A percentile compares a stretch with the other conserved stretches of the same genome.
These are phyloP conservation scores for Amblyjoppa fuscipennis DNA, from an alignment of 2,888 invertebrate species.

Conservation along the genomic window DNA sequence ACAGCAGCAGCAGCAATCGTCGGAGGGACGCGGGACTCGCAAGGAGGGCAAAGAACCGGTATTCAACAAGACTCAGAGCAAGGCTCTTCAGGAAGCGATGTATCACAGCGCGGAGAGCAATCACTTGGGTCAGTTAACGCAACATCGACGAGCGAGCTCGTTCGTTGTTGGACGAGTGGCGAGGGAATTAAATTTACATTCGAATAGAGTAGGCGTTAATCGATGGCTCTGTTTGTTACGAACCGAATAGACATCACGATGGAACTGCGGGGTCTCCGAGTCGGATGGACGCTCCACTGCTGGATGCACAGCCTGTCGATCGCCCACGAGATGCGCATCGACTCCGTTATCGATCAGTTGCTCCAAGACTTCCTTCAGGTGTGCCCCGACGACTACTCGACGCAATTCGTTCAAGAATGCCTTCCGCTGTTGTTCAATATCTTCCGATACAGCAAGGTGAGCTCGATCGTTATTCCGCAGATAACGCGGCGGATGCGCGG, in stretches of 20 bases:
- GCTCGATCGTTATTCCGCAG: constrained; percentile 12
- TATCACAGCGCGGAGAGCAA: constrained; percentile 97
- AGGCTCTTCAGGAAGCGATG: constrained; percentile 96
- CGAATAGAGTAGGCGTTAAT: constrained; percentile 19
- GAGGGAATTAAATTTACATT: constrained; percentile 15
- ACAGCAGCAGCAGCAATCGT: constrained; percentile 78
- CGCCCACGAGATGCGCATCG: constrained; percentile 93
- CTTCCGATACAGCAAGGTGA: constrained; percentile 94
- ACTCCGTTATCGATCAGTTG: constrained; percentile 94
- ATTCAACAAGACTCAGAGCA: constrained; percentile 93
- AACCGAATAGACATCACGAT: constrained; percentile 91
- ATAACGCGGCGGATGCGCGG: not conserved
- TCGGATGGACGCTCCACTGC: constrained; percentile 96
- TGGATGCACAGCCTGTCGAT: constrained; percentile 96
- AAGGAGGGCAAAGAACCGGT: constrained; percentile 82
- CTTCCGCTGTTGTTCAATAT: constrained; percentile 95
- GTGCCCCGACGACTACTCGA: constrained; percentile 95
- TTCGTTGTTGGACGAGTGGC: constrained; percentile 26
- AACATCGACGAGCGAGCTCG: constrained; percentile 20
- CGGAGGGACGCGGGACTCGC: constrained; percentile 82
- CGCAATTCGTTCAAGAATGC: constrained; percentile 96
- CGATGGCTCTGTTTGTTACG: constrained; percentile 33
- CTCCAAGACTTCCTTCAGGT: constrained; percentile 96
- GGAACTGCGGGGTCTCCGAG: constrained; percentile 93
- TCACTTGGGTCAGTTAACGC: constrained; percentile 89